Evolutionary conservation across 2,888 invertebrate species (phyloP), one percentile per base, ranked within the genome.

Genomic region (Mesorhabditis sp.): DNA sequence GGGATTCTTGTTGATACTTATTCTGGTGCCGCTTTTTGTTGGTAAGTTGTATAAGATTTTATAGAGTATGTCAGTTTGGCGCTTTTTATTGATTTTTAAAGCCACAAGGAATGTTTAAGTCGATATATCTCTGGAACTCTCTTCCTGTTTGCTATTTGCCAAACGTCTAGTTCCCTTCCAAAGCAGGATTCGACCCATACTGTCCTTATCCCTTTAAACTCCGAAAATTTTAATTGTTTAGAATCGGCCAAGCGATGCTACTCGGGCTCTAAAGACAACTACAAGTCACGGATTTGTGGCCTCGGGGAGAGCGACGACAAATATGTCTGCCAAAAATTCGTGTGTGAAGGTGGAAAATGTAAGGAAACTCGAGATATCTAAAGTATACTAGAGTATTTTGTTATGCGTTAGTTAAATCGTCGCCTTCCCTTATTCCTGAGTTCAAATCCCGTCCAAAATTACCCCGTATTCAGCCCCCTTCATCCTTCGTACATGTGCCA

Each of bases 331-430:
- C 82, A 82, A 66, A 82, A 80, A 62, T 82, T 82, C 73, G 74
- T 73, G 5, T 82, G 82, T 69, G 82, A 82, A 73, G 82, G 82
- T 45, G 82, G 82, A 67, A 78, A 73, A 73, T 82, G 82, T 82
- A 65, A 75, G 82, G 74, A 45, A 7, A 62, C n/a, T n/a, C n/a
- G n/a, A n/a, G n/a, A n/a, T n/a, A n/a, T n/a, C n/a, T n/a, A n/a
- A n/a, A n/a, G n/a, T n/a, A n/a, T 64, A n/a, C 44, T 10, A 5
- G 64, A 13, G 42, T 10, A 5, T 66, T 10, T 43, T 10, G n/a
- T 66, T 66, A 41, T 66, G 45, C 13, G 5, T 13, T 62, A 10
- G 6, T 67, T 62, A 15, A 28, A 61, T 10, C 43, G 42, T 45
- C 7, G 6, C 13, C n/a, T 50, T 50, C 58, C 58, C 50, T 10